phyloP scores from a whole-genome alignment of 1,140 invertebrate species.

The Drosophila pandora region DNA sequence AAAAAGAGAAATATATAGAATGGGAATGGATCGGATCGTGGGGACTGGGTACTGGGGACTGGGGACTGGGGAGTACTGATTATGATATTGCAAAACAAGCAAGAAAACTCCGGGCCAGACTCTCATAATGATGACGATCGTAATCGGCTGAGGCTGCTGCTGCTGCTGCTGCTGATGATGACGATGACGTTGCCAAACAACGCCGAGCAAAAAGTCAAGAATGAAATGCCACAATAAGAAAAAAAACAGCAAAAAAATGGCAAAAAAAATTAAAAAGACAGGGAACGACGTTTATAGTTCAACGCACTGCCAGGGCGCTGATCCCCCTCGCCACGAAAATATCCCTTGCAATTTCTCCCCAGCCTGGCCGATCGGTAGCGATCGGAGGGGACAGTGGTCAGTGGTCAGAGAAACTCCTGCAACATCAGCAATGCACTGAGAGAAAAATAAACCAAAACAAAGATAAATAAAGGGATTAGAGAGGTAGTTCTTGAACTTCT shows the following conservation, averaged over 20 bases:
- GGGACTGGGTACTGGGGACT: neutral
- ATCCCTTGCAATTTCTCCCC: constrained; percentile 1
- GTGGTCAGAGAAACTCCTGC: constrained; percentile 19
- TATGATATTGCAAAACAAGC: constrained; percentile 73
- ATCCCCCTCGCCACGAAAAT: constrained; percentile 8
- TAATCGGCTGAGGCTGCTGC: constrained; percentile 37
- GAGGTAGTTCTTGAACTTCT: too few relatives aligned
- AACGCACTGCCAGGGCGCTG: constrained; percentile 56
- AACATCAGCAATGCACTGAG: constrained; percentile 5
- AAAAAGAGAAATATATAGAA: neutral
- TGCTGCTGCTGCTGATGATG: constrained; percentile 26
- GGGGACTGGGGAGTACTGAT: constrained; percentile 44
- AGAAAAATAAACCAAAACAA: neutral
- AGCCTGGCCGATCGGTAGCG: constrained; percentile 50
- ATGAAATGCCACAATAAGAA: constrained; percentile 64
- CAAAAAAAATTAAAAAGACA: constrained; percentile 29
- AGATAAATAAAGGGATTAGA: neutral
- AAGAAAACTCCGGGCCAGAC: constrained; percentile 45
- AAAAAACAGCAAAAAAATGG: constrained; percentile 5
- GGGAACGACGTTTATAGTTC: constrained; percentile 77
- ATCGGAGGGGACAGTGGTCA: neutral
- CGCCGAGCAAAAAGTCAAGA: constrained; percentile 62
- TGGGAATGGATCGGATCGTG: neutral
- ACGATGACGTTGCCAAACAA: constrained; percentile 75
- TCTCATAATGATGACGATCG: constrained; percentile 63